Evolutionary conservation across 2,797 vertebrate species (phyloP).

Genomic region (Crenichthys baileyi): DNA sequence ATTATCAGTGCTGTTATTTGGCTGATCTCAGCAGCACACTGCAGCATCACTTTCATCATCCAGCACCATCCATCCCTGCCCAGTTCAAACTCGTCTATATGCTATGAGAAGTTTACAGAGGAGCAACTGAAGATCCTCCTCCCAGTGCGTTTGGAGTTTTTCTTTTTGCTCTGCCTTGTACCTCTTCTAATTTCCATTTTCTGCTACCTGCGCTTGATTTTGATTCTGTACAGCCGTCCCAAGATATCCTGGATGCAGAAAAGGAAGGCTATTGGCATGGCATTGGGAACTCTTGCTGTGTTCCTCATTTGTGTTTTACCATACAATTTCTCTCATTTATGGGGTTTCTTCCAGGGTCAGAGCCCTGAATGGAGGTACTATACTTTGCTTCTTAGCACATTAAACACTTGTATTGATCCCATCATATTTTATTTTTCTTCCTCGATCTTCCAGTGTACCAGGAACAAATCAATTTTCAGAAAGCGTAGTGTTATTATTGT

Average conservation of each 20-base stretch:
- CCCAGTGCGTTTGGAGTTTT: slow-evolving; percentile 79
- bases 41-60: slow-evolving; percentile 52
- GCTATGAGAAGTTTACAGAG: slow-evolving; percentile 79
- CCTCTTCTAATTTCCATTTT: slow-evolving; percentile 80
- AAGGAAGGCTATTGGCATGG: slow-evolving; percentile 83
- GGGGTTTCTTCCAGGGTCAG: slow-evolving; percentile 66
- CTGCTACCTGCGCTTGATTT: slow-evolving; percentile 81
- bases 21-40: slow-evolving; percentile 61
- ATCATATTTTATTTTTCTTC: slow-evolving; percentile 81
- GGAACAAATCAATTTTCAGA: slow-evolving; percentile 49
- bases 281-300: slow-evolving; percentile 79
- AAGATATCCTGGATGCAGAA: slow-evolving; percentile 77
- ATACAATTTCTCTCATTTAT: slow-evolving; percentile 82
- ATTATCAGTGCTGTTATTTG: slow-evolving; percentile 54
- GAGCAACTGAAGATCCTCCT: slow-evolving; percentile 63
- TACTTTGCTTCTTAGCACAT: slow-evolving; percentile 79
- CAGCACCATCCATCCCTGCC: slow-evolving; percentile 36
- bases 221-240: slow-evolving; percentile 73
- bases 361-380: slow-evolving; percentile 79
- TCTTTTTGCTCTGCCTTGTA: slow-evolving; percentile 78
- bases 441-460: slow-evolving; percentile 53
- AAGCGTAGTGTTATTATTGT: background rate
- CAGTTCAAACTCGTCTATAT: slow-evolving; percentile 22
- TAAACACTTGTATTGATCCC: slow-evolving; percentile 86
- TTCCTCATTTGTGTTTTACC: slow-evolving; percentile 84